phyloP scores from a whole-genome alignment of 2,113 vertebrate species.

The Ophiodon elongatus region DNA sequence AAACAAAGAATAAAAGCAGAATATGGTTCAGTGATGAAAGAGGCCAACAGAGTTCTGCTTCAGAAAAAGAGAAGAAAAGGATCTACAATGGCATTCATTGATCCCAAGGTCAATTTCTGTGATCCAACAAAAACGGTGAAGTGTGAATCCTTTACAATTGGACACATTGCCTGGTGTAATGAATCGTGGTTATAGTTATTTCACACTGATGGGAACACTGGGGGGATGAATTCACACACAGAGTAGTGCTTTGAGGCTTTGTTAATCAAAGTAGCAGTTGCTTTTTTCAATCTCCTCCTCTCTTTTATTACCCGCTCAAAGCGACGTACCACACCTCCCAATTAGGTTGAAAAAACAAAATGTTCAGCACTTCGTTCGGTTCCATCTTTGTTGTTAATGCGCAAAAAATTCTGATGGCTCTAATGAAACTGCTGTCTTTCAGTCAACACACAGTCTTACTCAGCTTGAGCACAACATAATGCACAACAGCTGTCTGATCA shows the following conservation, averaged over 20 bases:
- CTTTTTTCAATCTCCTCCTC: slow-evolving; percentile 3
- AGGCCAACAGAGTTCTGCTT: background rate
- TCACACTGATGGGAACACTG: slow-evolving; percentile 54
- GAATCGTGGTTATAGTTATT: slow-evolving; percentile 37
- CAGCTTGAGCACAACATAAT: background rate
- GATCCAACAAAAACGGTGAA: slow-evolving; percentile 22
- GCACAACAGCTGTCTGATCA: background rate
- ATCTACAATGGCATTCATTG: background rate
- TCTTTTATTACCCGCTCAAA: background rate
- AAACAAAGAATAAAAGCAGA: background rate
- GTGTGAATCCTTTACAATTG: slow-evolving; percentile 27
- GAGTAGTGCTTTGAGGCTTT: slow-evolving; percentile 12
- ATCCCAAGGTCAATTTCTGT: slow-evolving; percentile 12
- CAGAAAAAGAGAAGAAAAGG: background rate
- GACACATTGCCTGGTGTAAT: slow-evolving; percentile 35
- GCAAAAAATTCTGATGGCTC: background rate
- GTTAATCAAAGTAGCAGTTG: slow-evolving; percentile 33
- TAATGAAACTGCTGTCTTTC: background rate
- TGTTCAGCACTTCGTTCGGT: background rate
- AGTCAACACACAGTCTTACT: background rate
- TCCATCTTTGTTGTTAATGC: background rate
- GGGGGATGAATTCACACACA: slow-evolving; percentile 43
- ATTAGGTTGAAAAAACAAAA: slow-evolving; percentile 6
- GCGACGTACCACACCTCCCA: background rate
- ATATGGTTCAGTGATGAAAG: background rate